These are phyloP conservation scores for Aphidius ervi DNA, from an alignment of 1,140 invertebrate species.

Conservation along the genomic window DNA sequence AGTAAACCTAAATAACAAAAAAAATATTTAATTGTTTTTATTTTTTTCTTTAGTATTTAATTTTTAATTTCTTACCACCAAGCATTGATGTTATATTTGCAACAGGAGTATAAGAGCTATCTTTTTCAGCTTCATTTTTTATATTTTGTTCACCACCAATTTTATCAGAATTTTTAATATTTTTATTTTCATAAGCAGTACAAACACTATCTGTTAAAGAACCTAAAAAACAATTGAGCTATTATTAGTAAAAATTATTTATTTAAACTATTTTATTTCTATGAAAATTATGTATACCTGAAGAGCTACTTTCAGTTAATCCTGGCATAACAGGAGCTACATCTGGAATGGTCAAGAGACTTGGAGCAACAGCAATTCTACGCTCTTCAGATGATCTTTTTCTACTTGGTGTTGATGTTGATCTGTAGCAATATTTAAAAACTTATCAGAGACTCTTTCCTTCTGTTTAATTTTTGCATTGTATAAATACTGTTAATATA, in stretches of 20 bases:
- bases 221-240: conserved; percentile 36
- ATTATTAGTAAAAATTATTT: conserved; percentile 5
- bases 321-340: conserved; percentile 42
- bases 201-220: conserved; percentile 62
- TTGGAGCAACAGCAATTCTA: conserved; percentile 38
- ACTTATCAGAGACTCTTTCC: neutral
- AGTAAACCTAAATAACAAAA: conserved; percentile 37
- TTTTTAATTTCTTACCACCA: conserved; percentile 33
- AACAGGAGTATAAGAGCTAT: conserved; percentile 25
- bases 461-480: no score
- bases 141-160: conserved; percentile 12
- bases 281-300: conserved; percentile 46
- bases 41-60: neutral
- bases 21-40: conserved; percentile 11
- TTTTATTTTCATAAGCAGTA: conserved; percentile 57
- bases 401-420: conserved; percentile 41
- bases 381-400: conserved; percentile 52
- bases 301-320: conserved; percentile 62
- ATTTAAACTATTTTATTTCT: conserved; percentile 6
- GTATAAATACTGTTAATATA: no score
- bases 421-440: conserved; percentile 28
- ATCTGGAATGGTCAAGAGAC: conserved; percentile 48
- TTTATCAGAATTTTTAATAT: conserved; percentile 22
- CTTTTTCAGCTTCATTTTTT: neutral
- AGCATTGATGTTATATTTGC: conserved; percentile 44